Evolutionary conservation across 2,113 vertebrate species (phyloP), one percentile per base, ranked within the genome.

Genomic region (Zosterops lateralis): DNA sequence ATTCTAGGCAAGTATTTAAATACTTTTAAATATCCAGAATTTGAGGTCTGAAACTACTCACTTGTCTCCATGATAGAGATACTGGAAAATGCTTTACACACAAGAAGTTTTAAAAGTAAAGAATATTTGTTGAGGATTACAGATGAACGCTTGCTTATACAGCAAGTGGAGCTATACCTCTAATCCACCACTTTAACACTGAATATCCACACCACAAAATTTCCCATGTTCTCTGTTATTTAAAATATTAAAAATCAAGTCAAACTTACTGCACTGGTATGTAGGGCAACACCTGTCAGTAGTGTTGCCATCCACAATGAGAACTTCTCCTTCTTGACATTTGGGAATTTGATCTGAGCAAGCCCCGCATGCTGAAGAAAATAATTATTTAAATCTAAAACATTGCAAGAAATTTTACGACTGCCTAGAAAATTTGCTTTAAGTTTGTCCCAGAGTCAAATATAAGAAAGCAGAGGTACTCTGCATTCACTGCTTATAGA

Each of bases 251-350:
- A 73, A 84, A 84, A 70, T 67, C 22, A 87, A 84, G 34, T 64
- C 24, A 85, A 79, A 98, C 98, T 98, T 91, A 99, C 99, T 97
- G 71, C 99, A 99, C 25, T 98, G 98, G 90, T 99, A 99, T 29
- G 93, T 62, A 32, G 99, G 99, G 75, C 99, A 99, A 97, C 99
- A 99, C 67, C 97, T 98, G 42, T 99, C 98, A 1, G 99, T 99
- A 71, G 97, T 98, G 93, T 99, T 99, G 38, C 95, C 78, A 89
- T 98, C 97, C 79, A 99, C 98, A 0, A 97, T 98, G 87, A 99
- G 98, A 19, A 98, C 91, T 95, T 99, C 99, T 65, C 99, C 99
- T 56, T 98, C 98, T 95, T 97, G 97, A 86, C 99, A 99, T 80
- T 95, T 94, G 1, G 99, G 98, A 76, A 98, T 97, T 5, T 90